Conservation (phyloP, 2,797 vertebrate species). For the Rousettus madagascariensis region DNA sequence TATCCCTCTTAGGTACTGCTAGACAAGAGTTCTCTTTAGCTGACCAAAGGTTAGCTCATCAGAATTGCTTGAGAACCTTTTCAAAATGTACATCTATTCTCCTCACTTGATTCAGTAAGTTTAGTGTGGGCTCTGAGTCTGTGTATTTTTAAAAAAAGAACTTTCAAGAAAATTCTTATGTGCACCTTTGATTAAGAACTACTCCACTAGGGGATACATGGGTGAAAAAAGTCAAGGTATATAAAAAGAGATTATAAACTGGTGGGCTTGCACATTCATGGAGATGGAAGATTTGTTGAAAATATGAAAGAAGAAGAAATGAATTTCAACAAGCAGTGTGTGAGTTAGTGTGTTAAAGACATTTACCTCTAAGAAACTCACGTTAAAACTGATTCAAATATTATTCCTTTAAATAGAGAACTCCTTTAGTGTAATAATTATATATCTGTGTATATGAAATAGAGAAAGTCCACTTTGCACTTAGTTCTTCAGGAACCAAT, state of each 20-base stretch:
- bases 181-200: background rate
- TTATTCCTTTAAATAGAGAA: background rate
- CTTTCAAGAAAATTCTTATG: background rate
- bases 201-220: background rate
- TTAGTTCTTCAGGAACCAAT: background rate
- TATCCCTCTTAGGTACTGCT: background rate
- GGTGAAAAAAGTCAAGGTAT: background rate
- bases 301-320: background rate
- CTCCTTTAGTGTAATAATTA: background rate
- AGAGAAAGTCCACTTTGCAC: background rate
- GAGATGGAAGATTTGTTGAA: background rate
- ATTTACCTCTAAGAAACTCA: background rate
- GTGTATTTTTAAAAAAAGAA: background rate
- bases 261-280: background rate
- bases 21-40: background rate
- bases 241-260: background rate
- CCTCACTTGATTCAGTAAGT: background rate
- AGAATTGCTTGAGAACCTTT: background rate
- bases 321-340: background rate
- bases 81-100: background rate
- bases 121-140: background rate
- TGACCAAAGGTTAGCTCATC: background rate
- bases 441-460: background rate
- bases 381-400: background rate
- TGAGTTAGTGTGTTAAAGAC: background rate